phyloP scores from a whole-genome alignment of 2,113 vertebrate species.

The Tetraodon nigroviridis region DNA sequence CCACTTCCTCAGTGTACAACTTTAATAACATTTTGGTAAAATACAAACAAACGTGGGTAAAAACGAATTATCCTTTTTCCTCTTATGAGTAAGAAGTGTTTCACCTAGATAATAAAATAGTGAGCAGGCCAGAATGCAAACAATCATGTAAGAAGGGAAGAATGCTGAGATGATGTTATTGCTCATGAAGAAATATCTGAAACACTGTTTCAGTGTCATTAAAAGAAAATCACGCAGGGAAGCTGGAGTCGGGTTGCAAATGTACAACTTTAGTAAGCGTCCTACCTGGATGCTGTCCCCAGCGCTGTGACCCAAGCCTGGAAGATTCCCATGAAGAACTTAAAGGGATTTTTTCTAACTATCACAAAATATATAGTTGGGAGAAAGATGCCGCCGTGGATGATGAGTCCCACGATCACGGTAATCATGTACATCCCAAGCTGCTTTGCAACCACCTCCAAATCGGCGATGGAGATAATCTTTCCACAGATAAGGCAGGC shows the following conservation, averaged over 20 bases:
- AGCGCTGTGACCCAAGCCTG: conserved; percentile 98
- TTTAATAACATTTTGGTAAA: too few species aligned
- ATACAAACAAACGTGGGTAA: too few species aligned
- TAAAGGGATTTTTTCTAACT: conserved; percentile 90
- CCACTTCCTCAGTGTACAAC: too few species aligned
- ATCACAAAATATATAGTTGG: conserved; percentile 94
- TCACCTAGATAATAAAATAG: conserved; percentile 7
- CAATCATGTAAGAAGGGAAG: conserved; percentile 22
- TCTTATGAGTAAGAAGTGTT: conserved; percentile 22
- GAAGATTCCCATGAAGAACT: conserved; percentile 95
- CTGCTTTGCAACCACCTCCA: conserved; percentile 92
- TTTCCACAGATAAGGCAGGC: conserved; percentile 97
- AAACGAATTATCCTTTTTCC: background rate
- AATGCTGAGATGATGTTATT: conserved; percentile 16
- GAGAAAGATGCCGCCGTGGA: conserved; percentile 95
- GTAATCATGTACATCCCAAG: conserved; percentile 99
- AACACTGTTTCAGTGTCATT: background rate
- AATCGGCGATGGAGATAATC: conserved; percentile 95
- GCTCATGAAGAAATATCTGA: conserved; percentile 19
- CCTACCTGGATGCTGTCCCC: conserved; percentile 96
- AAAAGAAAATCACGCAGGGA: background rate
- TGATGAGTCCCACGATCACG: conserved; percentile 92
- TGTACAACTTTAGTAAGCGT: background rate
- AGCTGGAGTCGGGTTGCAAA: background rate
- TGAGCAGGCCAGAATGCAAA: conserved; percentile 9